Conservation (phyloP, 1,140 invertebrate genomes). For the Formica selysi region DNA sequence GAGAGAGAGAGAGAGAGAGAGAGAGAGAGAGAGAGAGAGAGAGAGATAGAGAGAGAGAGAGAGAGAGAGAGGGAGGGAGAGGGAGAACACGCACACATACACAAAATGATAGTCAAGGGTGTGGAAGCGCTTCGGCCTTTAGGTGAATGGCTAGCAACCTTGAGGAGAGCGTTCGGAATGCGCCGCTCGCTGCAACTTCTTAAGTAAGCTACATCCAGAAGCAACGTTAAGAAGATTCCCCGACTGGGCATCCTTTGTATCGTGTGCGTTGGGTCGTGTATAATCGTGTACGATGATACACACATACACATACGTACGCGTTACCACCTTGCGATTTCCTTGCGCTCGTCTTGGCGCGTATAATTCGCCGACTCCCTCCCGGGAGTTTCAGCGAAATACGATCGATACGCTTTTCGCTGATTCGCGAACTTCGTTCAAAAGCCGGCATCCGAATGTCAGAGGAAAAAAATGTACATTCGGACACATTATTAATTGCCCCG, state of each 20-base stretch:
- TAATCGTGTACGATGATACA: neutral
- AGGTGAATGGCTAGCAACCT: conserved; percentile 82
- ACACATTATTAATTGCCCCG: neutral
- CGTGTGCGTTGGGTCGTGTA: neutral
- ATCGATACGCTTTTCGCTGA: conserved; percentile 45
- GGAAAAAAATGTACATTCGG: conserved; percentile 5
- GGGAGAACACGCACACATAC: neutral
- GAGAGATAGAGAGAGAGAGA: too few relatives aligned
- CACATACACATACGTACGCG: neutral
- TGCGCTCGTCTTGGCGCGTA: neutral
- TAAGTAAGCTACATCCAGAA: conserved; percentile 70
- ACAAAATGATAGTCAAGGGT: neutral
- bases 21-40: too few relatives aligned
- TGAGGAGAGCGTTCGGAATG: conserved; percentile 82
- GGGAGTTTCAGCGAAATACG: conserved; percentile 30
- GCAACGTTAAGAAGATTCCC: conserved; percentile 26
- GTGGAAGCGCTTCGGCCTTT: conserved; percentile 79
- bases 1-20: too few relatives aligned
- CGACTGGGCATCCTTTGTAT: conserved; percentile 7
- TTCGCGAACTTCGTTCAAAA: neutral
- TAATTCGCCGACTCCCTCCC: neutral
- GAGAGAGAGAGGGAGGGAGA: too few relatives aligned
- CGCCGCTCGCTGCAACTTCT: conserved; percentile 78
- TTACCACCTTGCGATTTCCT: conserved; percentile 40
- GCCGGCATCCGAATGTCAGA: neutral